Conservation (phyloP, 2,888 invertebrate genomes). For the Cataglyphis altisquamis region DNA sequence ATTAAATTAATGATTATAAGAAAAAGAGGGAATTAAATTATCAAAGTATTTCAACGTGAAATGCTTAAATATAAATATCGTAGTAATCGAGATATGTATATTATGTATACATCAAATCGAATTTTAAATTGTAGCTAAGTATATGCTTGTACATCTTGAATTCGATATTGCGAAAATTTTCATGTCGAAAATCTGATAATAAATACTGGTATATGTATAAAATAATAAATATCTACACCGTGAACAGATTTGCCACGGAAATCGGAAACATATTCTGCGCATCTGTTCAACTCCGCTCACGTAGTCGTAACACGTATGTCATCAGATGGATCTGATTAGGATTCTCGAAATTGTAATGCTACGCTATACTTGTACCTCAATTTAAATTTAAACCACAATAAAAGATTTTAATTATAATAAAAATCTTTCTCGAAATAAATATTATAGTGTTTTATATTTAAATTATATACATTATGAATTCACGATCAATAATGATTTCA, state of each 20-base stretch:
- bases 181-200: not conserved
- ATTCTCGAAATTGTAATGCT: constrained; percentile 26
- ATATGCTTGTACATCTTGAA: not conserved
- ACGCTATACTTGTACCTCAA: constrained; percentile 31
- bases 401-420: not conserved
- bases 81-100: not conserved
- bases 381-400: constrained; percentile 23
- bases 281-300: constrained; percentile 38
- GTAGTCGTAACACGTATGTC: constrained; percentile 54
- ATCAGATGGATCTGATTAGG: constrained; percentile 54
- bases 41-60: not conserved
- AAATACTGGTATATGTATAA: not conserved
- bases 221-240: constrained; percentile 14
- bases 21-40: not conserved
- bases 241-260: constrained; percentile 36
- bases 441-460: constrained; percentile 2
- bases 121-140: not conserved
- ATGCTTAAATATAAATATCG: not conserved
- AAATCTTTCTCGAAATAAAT: not conserved
- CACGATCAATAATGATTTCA: not conserved
- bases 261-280: constrained; percentile 46
- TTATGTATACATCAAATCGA: not conserved
- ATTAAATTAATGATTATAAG: not conserved
- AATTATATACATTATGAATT: not conserved
- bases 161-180: not conserved